Evolutionary conservation across 1,140 invertebrate genomes (phyloP).

Genomic region (Diabrotica undecimpunctata): DNA sequence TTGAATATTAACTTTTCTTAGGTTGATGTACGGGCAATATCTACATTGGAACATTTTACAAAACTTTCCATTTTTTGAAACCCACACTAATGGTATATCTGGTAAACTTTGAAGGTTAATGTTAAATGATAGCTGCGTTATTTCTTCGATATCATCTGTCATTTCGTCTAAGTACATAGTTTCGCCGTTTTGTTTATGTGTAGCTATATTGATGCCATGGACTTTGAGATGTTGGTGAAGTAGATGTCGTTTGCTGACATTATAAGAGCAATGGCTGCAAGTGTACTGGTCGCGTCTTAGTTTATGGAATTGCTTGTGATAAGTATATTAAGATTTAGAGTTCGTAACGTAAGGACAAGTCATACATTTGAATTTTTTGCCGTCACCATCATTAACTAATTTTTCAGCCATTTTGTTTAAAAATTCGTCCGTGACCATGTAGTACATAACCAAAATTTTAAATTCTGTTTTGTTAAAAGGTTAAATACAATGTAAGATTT

Average conservation of each 20-base stretch:
- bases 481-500: too few species aligned
- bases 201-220: constrained; percentile 58
- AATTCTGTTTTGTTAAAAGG: too few species aligned
- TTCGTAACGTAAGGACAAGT: constrained; percentile 77
- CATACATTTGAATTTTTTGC: constrained; percentile 65
- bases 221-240: constrained; percentile 75
- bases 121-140: constrained; percentile 21
- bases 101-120: constrained; percentile 37
- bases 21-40: constrained; percentile 79
- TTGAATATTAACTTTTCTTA: constrained; percentile 72
- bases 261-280: constrained; percentile 77
- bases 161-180: constrained; percentile 42
- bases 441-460: too few species aligned
- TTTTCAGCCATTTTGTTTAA: constrained; percentile 25
- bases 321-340: constrained; percentile 78
- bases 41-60: constrained; percentile 83
- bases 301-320: constrained; percentile 82
- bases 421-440: constrained; percentile 36
- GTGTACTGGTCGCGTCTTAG: constrained; percentile 69
- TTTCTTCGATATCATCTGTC: constrained; percentile 42
- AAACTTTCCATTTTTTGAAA: constrained; percentile 65
- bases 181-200: constrained; percentile 41
- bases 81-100: constrained; percentile 68
- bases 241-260: constrained; percentile 74
- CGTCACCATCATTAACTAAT: constrained; percentile 27